Base-by-base conservation (phyloP, 2,797 vertebrate genomes). In the Sphaeramia orbicularis region DNA sequence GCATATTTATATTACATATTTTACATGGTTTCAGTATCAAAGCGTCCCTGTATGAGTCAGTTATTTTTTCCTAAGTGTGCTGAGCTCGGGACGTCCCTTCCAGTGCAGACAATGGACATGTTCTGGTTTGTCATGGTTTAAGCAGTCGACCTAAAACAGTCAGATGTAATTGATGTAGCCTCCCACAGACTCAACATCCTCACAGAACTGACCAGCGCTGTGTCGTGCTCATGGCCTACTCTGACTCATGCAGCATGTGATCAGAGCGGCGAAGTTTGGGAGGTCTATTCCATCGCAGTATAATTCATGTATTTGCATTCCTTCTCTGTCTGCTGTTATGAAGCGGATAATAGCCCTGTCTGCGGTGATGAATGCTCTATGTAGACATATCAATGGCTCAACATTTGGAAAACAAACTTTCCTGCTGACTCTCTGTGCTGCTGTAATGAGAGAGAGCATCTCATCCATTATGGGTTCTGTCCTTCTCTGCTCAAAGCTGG, bases 321-420 rank as follows among this genome's bases (percentile, higher is more conserved):
- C 7, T 19, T 61, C 24, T 41, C 55, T 50, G 69, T 62, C 59
- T 52, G 15, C 42, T 53, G 71, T 62, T 73, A 36, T 2, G 58
- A 9, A 4, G 5, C 4, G 63, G 65, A 62, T 68, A 81, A 80
- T 65, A 72, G 78, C 32, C 51, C 57, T 73, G 69, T 74, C 84
- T 32, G 0, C 8, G 19, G 49, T 76, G 78, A 85, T 78, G 7
- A 83, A 75, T 77, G 80, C 30, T 60, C 53, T 27, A 51, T 57
- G 65, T 19, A 53, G 69, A 80, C 54, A 38, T 11, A 53, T 74
- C 21, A 48, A 66, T 58, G 45, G 19, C 16, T 55, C 49, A 16
- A 35, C 53, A 40, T 81, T 79, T 41, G 45, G 42, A 73, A 74
- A 79, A 64, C 48, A 60, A 84, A 82, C 61, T 69, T 83, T 69